Conservation (phyloP, 2,797 vertebrate species). For the Cyprinodon diabolis region DNA sequence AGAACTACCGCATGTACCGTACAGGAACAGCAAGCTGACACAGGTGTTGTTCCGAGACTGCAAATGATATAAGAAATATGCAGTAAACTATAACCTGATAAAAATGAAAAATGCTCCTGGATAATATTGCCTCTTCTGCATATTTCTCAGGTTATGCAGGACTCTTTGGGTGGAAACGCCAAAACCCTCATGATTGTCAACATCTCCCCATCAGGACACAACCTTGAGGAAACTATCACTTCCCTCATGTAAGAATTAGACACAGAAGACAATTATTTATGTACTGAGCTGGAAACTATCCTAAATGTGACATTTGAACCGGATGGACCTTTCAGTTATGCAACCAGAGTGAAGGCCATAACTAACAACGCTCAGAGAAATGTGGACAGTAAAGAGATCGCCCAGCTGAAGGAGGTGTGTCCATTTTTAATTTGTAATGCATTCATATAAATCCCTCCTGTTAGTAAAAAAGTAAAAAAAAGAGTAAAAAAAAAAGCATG, state of each 20-base stretch:
- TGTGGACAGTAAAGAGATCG: constrained; percentile 79
- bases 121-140: neutral
- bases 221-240: constrained; percentile 79
- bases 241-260: constrained; percentile 73
- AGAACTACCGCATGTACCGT: constrained; percentile 79
- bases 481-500: too few relatives aligned
- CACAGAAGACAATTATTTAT: neutral
- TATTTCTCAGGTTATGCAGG: constrained; percentile 78
- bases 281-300: neutral
- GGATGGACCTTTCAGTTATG: constrained; percentile 66
- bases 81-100: neutral
- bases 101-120: neutral
- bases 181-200: constrained; percentile 85
- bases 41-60: constrained; percentile 52
- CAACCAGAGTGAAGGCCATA: constrained; percentile 81
- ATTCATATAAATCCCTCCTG: neutral
- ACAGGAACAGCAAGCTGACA: constrained; percentile 83
- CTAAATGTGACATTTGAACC: constrained; percentile 4
- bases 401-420: constrained; percentile 79
- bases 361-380: constrained; percentile 81
- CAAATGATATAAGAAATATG: neutral
- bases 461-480: too few relatives aligned
- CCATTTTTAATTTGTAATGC: neutral
- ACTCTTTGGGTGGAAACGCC: constrained; percentile 82
- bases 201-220: constrained; percentile 78